phyloP scores from a whole-genome alignment of 1,140 invertebrate genomes.

The Riptortus pedestris region DNA sequence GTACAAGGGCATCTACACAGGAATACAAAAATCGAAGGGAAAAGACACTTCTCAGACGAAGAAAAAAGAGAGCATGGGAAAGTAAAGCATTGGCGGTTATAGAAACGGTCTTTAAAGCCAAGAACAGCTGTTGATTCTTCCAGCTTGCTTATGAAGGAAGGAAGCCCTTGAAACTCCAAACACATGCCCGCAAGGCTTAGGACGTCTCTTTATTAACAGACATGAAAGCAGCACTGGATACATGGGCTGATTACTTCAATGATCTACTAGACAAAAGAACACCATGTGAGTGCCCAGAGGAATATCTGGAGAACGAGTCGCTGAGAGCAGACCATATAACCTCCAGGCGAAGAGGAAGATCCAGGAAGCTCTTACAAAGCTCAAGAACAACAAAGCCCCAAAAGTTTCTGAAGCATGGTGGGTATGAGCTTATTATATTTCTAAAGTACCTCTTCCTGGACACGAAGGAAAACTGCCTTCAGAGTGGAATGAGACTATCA shows the following conservation, averaged over 20 bases:
- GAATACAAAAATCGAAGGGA: not conserved
- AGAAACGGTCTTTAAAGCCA: not conserved
- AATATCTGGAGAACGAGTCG: not conserved
- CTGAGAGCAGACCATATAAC: not conserved
- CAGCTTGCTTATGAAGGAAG: not conserved
- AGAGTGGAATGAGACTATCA: not conserved
- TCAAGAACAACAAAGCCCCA: not conserved
- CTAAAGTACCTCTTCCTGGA: not conserved
- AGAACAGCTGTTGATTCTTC: not conserved
- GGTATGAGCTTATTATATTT: not conserved
- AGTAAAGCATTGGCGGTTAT: not conserved
- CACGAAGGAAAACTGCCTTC: not conserved
- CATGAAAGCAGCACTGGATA: not conserved
- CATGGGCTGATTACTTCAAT: not conserved
- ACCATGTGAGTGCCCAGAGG: not conserved
- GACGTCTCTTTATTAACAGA: not conserved
- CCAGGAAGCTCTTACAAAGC: not conserved
- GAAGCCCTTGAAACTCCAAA: not conserved
- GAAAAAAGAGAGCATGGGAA: conserved; percentile 10
- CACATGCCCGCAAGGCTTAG: not conserved
- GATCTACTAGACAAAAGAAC: not conserved
- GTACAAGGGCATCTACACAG: not conserved
- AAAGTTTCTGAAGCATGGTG: not conserved
- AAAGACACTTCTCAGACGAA: not conserved
- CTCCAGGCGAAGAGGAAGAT: not conserved